These are phyloP conservation scores for Villa cingulata DNA, from an alignment of 2,888 invertebrate species.

Conservation along the genomic window DNA sequence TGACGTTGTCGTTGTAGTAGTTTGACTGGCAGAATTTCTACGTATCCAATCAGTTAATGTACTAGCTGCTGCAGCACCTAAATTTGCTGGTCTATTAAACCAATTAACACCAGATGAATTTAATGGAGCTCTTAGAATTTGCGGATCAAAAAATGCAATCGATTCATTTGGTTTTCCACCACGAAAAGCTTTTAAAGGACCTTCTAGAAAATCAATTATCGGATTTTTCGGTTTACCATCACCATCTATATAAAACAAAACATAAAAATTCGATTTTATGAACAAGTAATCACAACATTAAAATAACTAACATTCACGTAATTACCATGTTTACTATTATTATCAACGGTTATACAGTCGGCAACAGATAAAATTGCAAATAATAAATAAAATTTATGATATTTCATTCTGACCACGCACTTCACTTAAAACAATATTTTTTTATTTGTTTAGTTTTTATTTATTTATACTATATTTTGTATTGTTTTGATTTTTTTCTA, in stretches of 20 bases:
- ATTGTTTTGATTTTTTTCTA: background rate
- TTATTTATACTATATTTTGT: background rate
- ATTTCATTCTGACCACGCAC: no score
- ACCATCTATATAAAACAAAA: background rate
- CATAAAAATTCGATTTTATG: background rate
- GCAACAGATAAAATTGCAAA: background rate
- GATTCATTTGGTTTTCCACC: slow-evolving; percentile 10
- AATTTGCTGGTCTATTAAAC: background rate
- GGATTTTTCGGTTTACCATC: slow-evolving; percentile 7
- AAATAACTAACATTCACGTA: background rate
- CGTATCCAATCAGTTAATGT: slow-evolving; percentile 3
- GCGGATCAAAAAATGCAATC: slow-evolving; percentile 8
- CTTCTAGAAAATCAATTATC: slow-evolving; percentile 12
- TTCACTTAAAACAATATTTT: background rate
- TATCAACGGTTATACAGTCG: background rate
- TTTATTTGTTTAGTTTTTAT: background rate
- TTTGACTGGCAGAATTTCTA: background rate
- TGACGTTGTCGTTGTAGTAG: slow-evolving; percentile 1
- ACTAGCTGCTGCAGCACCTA: slow-evolving; percentile 1
- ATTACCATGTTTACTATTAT: slow-evolving; percentile 5
- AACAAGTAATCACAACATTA: background rate
- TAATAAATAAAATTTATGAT: no score
- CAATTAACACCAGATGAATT: background rate
- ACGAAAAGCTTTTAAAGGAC: slow-evolving; percentile 10
- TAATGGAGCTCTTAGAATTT: background rate